Conservation (phyloP, 2,113 vertebrate genomes). For the Numenius arquata region DNA sequence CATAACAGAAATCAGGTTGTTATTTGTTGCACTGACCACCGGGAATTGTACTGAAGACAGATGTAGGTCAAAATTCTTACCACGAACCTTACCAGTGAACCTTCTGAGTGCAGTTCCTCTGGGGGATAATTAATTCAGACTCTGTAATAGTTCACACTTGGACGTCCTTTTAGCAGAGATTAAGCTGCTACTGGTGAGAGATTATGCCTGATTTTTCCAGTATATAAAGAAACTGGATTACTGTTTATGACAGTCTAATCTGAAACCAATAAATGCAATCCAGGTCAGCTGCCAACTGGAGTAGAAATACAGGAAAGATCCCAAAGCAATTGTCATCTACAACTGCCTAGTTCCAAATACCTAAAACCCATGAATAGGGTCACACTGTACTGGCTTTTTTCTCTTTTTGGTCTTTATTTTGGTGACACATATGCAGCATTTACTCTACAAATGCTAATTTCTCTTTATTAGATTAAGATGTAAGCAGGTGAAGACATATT, state of each 20-base stretch:
- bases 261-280: not conserved
- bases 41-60: not conserved
- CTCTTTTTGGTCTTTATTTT: not conserved
- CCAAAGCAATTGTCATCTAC: not conserved
- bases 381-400: not conserved
- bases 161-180: not conserved
- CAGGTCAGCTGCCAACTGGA: not conserved
- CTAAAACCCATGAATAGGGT: not conserved
- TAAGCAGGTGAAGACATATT: not conserved
- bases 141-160: conserved; percentile 5
- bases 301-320: not conserved
- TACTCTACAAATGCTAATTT: not conserved
- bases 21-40: not conserved
- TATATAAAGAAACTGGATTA: not conserved
- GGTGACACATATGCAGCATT: not conserved
- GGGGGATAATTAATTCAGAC: not conserved
- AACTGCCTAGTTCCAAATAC: not conserved
- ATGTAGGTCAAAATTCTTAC: not conserved
- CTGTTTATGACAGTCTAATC: not conserved
- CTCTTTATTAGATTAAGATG: not conserved
- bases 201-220: not conserved
- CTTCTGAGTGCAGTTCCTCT: not conserved
- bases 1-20: not conserved
- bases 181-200: not conserved
- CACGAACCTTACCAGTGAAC: not conserved